These are phyloP conservation scores for Saguinus imperator DNA, from an alignment of 2,113 vertebrate genomes.

Conservation along the genomic window DNA sequence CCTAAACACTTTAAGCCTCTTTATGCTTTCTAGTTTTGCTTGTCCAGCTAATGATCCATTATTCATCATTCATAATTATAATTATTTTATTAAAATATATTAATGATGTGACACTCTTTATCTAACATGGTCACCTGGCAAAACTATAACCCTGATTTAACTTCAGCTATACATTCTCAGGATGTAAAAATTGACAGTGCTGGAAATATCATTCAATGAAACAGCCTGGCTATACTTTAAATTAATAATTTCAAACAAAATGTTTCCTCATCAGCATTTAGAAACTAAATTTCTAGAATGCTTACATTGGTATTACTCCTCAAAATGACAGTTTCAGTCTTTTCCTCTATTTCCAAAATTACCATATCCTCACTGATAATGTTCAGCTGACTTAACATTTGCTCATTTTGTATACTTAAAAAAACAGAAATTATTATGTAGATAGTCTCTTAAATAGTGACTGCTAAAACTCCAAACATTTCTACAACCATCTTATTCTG, in stretches of 20 bases:
- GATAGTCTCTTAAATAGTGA: neutral
- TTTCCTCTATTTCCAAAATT: neutral
- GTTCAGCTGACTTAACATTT: neutral
- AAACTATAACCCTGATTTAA: neutral
- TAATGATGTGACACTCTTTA: neutral
- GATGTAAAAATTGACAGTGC: neutral
- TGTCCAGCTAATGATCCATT: neutral
- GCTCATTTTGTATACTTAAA: neutral
- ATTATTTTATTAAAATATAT: neutral
- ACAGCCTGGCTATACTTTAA: neutral
- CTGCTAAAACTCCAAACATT: neutral
- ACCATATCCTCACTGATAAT: neutral
- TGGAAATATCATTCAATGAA: neutral
- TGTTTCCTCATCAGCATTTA: neutral
- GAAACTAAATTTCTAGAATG: neutral
- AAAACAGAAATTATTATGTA: neutral
- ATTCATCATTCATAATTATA: neutral
- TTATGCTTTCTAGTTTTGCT: neutral
- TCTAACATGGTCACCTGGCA: neutral
- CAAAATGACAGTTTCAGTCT: neutral
- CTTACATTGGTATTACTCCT: neutral
- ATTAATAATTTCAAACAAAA: neutral
- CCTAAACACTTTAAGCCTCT: neutral
- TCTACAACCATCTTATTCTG: rapidly evolving
- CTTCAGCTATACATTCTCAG: neutral